Base-by-base conservation (phyloP, 2,113 vertebrate genomes). In the Perca flavescens region DNA sequence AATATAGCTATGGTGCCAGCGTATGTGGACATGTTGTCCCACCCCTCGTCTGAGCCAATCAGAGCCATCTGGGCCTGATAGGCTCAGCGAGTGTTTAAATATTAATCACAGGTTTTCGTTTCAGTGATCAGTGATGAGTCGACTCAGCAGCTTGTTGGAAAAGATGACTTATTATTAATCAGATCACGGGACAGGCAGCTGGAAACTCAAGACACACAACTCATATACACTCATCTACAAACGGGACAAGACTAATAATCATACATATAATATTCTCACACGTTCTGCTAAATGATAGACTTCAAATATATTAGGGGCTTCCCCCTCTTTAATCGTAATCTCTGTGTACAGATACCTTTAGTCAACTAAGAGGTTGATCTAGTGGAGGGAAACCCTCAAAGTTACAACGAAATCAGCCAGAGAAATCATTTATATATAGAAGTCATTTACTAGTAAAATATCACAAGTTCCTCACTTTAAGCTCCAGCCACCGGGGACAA, bases 131-230 rank as follows among this genome's bases (percentile, higher is more conserved):
- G 60, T 64, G 74, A 84, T 11, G 65, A 46, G 47, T 1, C 10
- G 0, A 84, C 22, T 8, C 73, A 75, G 84, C 50, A 75, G 46
- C 22, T 87, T 36, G 61, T 83, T 22, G 25, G 31, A 54, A 77
- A 57, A 52, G 54, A 68, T 34, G 31, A 5, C 5, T 34, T 54
- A 16, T 83, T 65, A 87, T 89, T 79, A 58, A 72, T 76, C 68
- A 49, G 53, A 77, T 66, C 52, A 57, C 22, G 17, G 25, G 52
- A 50, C 56, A 1, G 46, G 52, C 7, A 5, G 28, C 19, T 28
- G 28, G 28, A 28, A 2, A 28, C 28, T 25, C 25, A 25, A 25
- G 25, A 25, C 25, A 25, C 25, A 25, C 28, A 31, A 2, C 28
- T 31, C 31, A 28, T 28, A 31, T 31, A 31, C 31, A 4, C 31